These are phyloP conservation scores for Endotricha flammealis DNA, from an alignment of 2,888 invertebrate genomes.

Conservation along the genomic window DNA sequence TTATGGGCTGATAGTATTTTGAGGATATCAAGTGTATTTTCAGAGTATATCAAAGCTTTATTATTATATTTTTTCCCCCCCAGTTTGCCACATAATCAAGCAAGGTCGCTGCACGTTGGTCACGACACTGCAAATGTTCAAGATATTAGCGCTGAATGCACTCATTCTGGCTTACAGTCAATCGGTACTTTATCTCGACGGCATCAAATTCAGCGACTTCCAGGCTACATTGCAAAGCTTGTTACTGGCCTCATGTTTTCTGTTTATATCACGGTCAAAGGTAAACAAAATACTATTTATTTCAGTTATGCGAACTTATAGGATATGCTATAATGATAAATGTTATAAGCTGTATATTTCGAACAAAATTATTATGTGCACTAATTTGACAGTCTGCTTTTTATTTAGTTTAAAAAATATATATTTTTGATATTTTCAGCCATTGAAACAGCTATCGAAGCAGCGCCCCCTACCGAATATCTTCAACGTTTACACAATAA, in stretches of 20 bases:
- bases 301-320: too few species aligned
- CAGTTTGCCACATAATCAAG: conserved; percentile 99
- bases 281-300: too few species aligned
- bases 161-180: conserved; percentile 98
- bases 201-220: conserved; percentile 97
- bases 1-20: too few species aligned
- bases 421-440: conserved; percentile 73
- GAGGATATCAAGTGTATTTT: too few species aligned
- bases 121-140: conserved; percentile 99
- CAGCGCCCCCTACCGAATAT: conserved; percentile 98
- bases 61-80: conserved; percentile 1
- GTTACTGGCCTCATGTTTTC: conserved; percentile 96
- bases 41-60: too few species aligned
- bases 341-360: too few species aligned
- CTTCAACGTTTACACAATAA: conserved; percentile 97
- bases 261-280: conserved; percentile 98
- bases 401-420: too few species aligned
- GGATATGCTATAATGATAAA: too few species aligned
- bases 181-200: conserved; percentile 98
- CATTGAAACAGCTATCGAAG: conserved; percentile 93
- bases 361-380: too few species aligned
- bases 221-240: conserved; percentile 99
- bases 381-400: too few species aligned
- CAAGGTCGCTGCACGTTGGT: conserved; percentile 99
- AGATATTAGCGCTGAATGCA: conserved; percentile 98